Evolutionary conservation across 2,113 vertebrate species (phyloP).

Genomic region (Thymallus thymallus): DNA sequence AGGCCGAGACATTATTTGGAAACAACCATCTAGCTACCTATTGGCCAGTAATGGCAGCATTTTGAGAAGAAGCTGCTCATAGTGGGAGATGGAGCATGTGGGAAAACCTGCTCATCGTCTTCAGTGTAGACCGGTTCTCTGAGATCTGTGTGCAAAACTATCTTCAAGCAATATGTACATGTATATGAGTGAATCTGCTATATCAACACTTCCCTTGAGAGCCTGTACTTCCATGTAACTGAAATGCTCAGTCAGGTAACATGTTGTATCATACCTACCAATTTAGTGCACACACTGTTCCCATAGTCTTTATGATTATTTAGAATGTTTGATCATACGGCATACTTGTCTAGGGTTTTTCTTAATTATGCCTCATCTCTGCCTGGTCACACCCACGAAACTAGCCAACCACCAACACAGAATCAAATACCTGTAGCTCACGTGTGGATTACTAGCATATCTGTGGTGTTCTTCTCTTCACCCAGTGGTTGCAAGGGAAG

Average conservation of each 20-base stretch:
- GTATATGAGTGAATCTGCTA: slow-evolving; percentile 70
- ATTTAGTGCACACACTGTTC: slow-evolving; percentile 69
- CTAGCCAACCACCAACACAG: no score
- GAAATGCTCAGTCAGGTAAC: slow-evolving; percentile 53
- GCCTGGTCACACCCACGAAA: no score
- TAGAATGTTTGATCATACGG: slow-evolving; percentile 58
- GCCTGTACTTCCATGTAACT: slow-evolving; percentile 44
- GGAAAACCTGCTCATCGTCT: slow-evolving; percentile 98
- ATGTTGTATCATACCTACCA: slow-evolving; percentile 55
- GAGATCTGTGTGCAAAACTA: slow-evolving; percentile 95
- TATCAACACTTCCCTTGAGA: slow-evolving; percentile 56
- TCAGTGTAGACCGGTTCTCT: slow-evolving; percentile 98
- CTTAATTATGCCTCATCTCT: no score
- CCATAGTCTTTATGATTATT: slow-evolving; percentile 52
- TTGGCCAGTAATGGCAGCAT: slow-evolving; percentile 90
- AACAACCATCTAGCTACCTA: not conserved
- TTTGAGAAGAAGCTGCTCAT: slow-evolving; percentile 99
- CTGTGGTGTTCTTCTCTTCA: no score
- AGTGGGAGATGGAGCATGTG: slow-evolving; percentile 97
- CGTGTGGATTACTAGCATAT: no score
- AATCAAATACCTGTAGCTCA: no score
- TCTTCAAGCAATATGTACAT: slow-evolving; percentile 95
- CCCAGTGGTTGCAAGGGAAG: no score
- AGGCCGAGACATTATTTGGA: not conserved
- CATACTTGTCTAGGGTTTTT: no score